These are phyloP conservation scores for Scaptomyza polygonia DNA, from an alignment of 2,888 invertebrate genomes.

Conservation along the genomic window DNA sequence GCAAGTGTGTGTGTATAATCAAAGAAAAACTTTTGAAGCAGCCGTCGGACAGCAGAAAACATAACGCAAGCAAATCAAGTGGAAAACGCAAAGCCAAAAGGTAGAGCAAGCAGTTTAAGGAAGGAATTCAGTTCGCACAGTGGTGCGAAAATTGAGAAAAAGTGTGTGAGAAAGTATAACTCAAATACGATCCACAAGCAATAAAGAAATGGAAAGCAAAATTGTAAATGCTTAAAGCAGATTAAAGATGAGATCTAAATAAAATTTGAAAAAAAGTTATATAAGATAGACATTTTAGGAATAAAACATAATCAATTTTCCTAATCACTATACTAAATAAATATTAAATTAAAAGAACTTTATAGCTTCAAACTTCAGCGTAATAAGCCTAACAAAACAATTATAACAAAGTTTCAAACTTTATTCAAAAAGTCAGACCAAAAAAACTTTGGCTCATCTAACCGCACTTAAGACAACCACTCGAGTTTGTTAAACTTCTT, in stretches of 20 bases:
- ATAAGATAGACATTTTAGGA: no score
- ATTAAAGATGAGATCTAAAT: neutral
- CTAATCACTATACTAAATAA: no score
- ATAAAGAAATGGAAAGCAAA: neutral
- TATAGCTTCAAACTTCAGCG: no score
- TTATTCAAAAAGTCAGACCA: no score
- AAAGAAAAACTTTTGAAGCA: slow-evolving; percentile 41
- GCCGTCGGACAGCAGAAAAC: slow-evolving; percentile 26
- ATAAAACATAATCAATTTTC: no score
- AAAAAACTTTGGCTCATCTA: no score
- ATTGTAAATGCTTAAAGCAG: neutral
- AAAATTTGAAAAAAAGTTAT: no score
- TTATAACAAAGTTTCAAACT: no score
- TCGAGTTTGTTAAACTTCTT: neutral
- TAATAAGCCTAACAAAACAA: no score
- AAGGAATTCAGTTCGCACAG: slow-evolving; percentile 43
- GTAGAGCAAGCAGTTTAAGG: slow-evolving; percentile 31
- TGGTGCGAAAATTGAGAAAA: slow-evolving; percentile 33
- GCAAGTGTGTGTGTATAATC: slow-evolving; percentile 31
- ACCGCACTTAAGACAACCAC: slow-evolving; percentile 27
- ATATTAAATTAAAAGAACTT: no score
- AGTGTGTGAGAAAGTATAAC: neutral
- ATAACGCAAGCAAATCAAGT: slow-evolving; percentile 58
- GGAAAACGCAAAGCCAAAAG: slow-evolving; percentile 69
- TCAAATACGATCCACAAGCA: slow-evolving; percentile 27